Evolutionary conservation across 92 coral and sea anemone genomes (phyloP).

Genomic region (Desmophyllum pertusum): DNA sequence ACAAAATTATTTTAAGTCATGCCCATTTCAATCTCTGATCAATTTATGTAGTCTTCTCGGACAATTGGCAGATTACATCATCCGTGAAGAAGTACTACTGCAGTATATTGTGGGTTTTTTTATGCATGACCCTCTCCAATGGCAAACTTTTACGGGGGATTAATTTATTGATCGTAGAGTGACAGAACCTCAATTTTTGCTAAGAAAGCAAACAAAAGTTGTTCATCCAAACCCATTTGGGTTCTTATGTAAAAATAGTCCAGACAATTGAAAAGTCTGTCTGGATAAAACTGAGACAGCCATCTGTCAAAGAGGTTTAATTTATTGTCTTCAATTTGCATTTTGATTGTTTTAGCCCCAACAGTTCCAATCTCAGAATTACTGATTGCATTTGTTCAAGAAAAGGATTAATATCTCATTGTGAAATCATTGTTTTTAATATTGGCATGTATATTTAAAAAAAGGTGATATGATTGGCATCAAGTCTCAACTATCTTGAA

Average conservation of each 20-base stretch:
- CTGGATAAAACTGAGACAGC: neutral
- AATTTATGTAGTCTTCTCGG: neutral
- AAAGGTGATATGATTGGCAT: neutral
- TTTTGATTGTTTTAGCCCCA: neutral
- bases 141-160: neutral
- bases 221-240: neutral
- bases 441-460: neutral
- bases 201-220: neutral
- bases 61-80: neutral
- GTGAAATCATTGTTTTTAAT: neutral
- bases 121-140: neutral
- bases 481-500: neutral
- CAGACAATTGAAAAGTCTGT: constrained; percentile 2
- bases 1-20: neutral
- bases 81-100: neutral
- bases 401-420: neutral
- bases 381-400: neutral
- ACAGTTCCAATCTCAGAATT: neutral
- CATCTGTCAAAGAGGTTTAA: neutral
- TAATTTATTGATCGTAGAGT: neutral
- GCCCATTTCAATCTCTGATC: neutral
- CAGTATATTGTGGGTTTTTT: neutral
- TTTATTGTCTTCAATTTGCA: neutral
- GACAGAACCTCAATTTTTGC: neutral
- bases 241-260: neutral